phyloP scores from a whole-genome alignment of 2,888 invertebrate species.

The Mythimna ferrago region DNA sequence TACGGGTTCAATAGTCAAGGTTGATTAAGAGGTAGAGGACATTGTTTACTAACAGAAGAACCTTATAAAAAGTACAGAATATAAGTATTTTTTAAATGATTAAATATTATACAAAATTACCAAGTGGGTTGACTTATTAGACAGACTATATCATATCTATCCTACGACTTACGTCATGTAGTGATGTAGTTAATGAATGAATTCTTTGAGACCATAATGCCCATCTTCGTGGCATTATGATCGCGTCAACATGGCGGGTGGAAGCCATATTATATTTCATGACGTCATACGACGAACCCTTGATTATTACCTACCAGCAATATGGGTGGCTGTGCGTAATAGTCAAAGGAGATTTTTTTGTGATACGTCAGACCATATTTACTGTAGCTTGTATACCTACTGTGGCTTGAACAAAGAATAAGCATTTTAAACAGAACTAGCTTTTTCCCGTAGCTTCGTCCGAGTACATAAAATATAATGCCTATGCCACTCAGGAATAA shows the following conservation, averaged over 20 bases:
- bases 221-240: conserved; percentile 42
- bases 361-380: conserved; percentile 15
- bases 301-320: conserved; percentile 44
- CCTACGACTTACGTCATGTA: conserved; percentile 9
- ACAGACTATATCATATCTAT: neutral
- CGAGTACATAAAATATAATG: no score
- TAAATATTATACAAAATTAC: no score
- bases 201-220: conserved; percentile 27
- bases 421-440: no score
- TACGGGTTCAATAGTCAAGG: no score
- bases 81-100: no score
- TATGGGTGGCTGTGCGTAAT: conserved; percentile 30
- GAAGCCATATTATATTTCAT: conserved; percentile 44
- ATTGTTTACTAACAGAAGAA: no score
- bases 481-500: no score
- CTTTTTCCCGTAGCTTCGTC: no score
- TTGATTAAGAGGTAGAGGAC: no score
- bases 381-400: neutral
- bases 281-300: conserved; percentile 42
- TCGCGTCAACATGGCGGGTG: conserved; percentile 30
- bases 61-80: no score
- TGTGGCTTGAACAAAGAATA: neutral
- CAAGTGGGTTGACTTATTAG: no score
- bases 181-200: conserved; percentile 24
- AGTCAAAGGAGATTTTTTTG: conserved; percentile 18